Evolutionary conservation across 92 coral and sea anemone species (phyloP), one percentile per base, ranked within the genome.

Genomic region (Actinernus sp.): DNA sequence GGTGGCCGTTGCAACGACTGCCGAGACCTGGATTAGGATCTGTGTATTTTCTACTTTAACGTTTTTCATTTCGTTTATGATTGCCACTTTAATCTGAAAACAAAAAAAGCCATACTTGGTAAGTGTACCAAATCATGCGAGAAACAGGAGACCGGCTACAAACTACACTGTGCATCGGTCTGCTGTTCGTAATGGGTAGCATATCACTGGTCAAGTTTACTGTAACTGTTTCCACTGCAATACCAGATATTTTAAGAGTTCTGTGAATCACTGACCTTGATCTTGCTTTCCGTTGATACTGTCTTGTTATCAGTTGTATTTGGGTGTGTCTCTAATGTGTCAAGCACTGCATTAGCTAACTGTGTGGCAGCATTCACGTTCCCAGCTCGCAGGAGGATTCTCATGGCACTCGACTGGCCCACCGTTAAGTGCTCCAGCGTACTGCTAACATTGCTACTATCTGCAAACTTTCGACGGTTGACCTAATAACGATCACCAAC

Each of bases 341-440:
- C 73, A 33, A 89, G 74, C 37, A 85, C 96, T 30, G 78, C 96
- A 31, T 84, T 89, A 31, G 96, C 96, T 8, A 89, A 49, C 57
- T 89, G 96, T n/a, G 82, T 63, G 12, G 96, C 96, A 1, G 49
- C 68, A 39, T 43, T 61, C 16, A 89, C 77, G 45, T 79, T 78
- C 2, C 96, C 96, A 48, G 73, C 40, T 44, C 27, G 80, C 17
- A 89, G 21, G 26, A 85, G 56, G 26, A 76, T 61, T 22, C 50
- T 84, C 60, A 89, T 49, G 31, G 40, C 51, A 65, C 96, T 89
- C 63, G 56, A 58, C 45, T 69, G 63, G 1, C 96, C 92, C 3
- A 85, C 63, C 6, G 75, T 37, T 18, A 68, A 40, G 39, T 45
- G 16, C 31, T 34, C 36, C 17, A 68, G 53, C 6, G 73, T 48